These are phyloP conservation scores for Volucella zonaria DNA, from an alignment of 2,888 invertebrate species.

Conservation along the genomic window DNA sequence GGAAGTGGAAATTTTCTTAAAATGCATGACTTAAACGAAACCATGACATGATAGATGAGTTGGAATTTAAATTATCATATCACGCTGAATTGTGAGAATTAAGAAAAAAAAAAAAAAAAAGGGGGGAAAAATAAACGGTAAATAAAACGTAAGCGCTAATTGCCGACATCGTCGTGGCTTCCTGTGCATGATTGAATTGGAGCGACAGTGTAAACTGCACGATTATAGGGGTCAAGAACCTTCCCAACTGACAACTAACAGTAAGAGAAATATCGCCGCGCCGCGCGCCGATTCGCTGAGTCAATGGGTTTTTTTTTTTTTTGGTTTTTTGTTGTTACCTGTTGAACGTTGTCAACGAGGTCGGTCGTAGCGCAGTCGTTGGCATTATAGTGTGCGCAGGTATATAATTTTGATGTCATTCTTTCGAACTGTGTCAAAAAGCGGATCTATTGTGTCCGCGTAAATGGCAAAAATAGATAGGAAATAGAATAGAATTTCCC, in stretches of 20 bases:
- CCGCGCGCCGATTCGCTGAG: too few relatives aligned
- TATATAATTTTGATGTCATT: too few relatives aligned
- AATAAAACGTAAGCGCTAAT: conserved; percentile 59
- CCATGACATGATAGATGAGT: conserved; percentile 51
- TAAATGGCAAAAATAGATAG: background rate
- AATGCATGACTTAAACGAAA: conserved; percentile 29
- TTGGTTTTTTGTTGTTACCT: too few relatives aligned
- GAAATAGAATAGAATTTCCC: too few relatives aligned
- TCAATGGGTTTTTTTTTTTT: too few relatives aligned
- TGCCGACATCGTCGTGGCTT: conserved; percentile 53
- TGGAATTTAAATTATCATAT: conserved; percentile 44
- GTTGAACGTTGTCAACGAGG: too few relatives aligned
- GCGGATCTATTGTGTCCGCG: background rate
- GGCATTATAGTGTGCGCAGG: too few relatives aligned
- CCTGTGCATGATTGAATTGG: conserved; percentile 35
- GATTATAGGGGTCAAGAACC: conserved; percentile 54
- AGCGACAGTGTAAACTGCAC: conserved; percentile 33
- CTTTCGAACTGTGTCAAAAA: too few relatives aligned
- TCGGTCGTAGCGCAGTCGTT: too few relatives aligned
- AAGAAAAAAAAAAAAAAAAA: conserved; percentile 15
- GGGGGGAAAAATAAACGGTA: conserved; percentile 48
- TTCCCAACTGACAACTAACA: conserved; percentile 33
- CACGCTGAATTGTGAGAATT: conserved; percentile 45
- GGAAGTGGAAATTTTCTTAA: conserved; percentile 15
- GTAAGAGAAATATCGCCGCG: background rate